These are phyloP conservation scores for Euleptes europaea DNA, from an alignment of 2,113 vertebrate species.

Conservation along the genomic window DNA sequence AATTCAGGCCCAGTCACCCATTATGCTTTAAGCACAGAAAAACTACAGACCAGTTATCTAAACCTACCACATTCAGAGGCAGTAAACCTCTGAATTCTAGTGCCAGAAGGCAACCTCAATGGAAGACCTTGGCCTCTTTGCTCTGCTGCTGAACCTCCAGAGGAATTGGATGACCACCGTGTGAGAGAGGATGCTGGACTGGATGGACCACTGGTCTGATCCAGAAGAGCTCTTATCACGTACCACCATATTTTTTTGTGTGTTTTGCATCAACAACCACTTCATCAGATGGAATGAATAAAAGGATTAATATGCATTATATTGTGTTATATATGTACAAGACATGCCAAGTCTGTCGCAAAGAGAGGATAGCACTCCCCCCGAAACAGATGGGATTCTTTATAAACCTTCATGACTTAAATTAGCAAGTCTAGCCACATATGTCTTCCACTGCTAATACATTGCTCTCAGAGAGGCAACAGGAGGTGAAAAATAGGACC, in stretches of 20 bases:
- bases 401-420: neutral
- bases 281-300: neutral
- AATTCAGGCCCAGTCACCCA: neutral
- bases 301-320: neutral
- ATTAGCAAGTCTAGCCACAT: neutral
- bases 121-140: too few species aligned
- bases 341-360: neutral
- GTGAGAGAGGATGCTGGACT: too few species aligned
- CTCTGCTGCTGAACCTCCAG: too few species aligned
- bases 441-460: neutral
- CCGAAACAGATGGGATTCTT: neutral
- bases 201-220: too few species aligned
- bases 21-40: neutral
- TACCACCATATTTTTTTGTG: neutral
- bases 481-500: neutral
- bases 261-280: neutral
- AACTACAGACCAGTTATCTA: neutral
- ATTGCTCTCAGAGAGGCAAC: neutral
- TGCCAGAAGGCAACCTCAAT: too few species aligned
- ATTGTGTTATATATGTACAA: neutral
- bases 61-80: neutral
- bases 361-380: neutral
- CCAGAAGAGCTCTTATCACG: neutral
- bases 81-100: too few species aligned
- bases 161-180: too few species aligned